A percentile compares a stretch with the other conserved stretches of the same genome.
Conservation (phyloP, 2,113 vertebrate species). For the Muntiacus muntjak region DNA sequence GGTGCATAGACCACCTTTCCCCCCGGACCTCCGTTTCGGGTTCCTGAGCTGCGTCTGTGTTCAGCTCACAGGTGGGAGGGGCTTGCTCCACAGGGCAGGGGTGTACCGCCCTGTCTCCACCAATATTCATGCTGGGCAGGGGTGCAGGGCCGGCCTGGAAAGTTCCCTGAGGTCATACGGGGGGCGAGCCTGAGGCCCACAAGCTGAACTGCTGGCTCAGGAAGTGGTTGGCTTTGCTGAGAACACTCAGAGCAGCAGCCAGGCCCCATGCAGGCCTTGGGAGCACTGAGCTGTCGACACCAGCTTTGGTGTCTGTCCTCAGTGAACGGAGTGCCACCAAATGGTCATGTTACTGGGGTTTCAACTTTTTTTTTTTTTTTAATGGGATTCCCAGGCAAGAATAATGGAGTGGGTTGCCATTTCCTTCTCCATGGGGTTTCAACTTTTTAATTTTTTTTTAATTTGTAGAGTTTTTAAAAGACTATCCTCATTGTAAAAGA, state of each 20-base stretch:
- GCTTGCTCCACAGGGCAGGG: background rate
- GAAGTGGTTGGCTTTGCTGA: background rate
- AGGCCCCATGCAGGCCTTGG: background rate
- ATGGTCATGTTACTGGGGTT: background rate
- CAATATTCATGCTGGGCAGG: background rate
- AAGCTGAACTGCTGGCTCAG: background rate
- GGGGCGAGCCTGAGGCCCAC: background rate
- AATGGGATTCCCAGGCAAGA: too few species aligned
- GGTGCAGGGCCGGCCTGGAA: background rate
- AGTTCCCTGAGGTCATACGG: background rate
- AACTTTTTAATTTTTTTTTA: background rate
- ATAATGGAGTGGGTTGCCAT: too few species aligned
- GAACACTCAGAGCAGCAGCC: background rate
- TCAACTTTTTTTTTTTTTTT: background rate
- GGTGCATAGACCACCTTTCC: background rate
- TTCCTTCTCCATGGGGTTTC: background rate
- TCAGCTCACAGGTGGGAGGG: background rate
- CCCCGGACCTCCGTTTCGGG: background rate
- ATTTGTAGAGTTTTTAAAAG: background rate
- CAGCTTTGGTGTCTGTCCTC: background rate
- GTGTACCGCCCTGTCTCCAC: background rate
- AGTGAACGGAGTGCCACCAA: background rate
- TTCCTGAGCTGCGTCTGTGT: fast-evolving
- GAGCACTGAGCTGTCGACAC: too few species aligned
- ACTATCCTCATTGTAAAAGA: background rate